Evolutionary conservation across 2,797 vertebrate genomes (phyloP).

Genomic region (Parauchenoglanis punctatus): DNA sequence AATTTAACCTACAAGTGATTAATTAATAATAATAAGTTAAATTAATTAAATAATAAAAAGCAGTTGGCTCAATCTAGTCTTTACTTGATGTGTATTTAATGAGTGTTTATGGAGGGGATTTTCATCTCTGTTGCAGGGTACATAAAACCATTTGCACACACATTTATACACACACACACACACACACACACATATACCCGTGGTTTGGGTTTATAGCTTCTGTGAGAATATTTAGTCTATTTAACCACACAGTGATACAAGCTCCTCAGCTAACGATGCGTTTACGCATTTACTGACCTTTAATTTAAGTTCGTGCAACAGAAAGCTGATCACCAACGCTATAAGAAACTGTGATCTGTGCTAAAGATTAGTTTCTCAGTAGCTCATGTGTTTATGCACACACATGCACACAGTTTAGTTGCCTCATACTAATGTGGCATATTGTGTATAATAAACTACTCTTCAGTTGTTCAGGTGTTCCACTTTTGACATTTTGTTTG

Average conservation of each 20-base stretch:
- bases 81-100: background rate
- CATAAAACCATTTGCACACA: background rate
- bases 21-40: background rate
- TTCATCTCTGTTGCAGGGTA: background rate
- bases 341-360: background rate
- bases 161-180: background rate
- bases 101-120: background rate
- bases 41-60: background rate
- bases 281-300: slow-evolving; percentile 12
- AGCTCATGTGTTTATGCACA: background rate
- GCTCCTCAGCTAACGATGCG: background rate
- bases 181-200: background rate
- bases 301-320: background rate
- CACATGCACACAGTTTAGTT: background rate
- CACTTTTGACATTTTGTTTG: background rate
- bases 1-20: background rate
- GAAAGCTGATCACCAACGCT: background rate
- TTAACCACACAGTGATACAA: background rate
- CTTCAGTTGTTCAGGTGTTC: background rate
- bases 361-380: slow-evolving; percentile 16
- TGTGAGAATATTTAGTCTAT: background rate
- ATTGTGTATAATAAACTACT: background rate
- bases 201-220: background rate
- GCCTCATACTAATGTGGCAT: background rate
- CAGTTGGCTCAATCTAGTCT: background rate